Conservation (phyloP, 2,113 vertebrate genomes). For the Neogobius melanostomus region DNA sequence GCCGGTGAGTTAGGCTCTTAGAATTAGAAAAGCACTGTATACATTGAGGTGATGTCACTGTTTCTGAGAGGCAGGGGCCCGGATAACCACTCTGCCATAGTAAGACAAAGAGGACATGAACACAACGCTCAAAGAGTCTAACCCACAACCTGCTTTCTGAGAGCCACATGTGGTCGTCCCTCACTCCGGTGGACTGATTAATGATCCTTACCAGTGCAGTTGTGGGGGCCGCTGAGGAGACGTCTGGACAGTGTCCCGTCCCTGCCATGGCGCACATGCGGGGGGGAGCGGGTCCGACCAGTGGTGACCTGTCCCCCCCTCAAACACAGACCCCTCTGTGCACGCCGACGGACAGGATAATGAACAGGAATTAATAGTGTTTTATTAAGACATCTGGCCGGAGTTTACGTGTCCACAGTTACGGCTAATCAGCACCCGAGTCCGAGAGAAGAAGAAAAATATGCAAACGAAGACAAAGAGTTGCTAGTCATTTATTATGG, state of each 20-base stretch:
- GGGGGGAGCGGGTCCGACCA: constrained; percentile 76
- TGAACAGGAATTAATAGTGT: constrained; percentile 62
- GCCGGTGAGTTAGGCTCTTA: too few species aligned
- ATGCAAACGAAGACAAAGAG: not conserved
- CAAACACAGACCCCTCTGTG: constrained; percentile 58
- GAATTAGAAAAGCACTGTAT: too few species aligned
- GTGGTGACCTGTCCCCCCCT: constrained; percentile 79
- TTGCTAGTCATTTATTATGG: not conserved
- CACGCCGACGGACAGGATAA: constrained; percentile 53
- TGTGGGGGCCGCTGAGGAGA: constrained; percentile 75
- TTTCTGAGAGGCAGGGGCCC: too few species aligned
- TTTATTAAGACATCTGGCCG: constrained; percentile 55
- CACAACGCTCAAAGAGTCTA: not conserved
- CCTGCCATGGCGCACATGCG: constrained; percentile 92
- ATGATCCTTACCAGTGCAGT: constrained; percentile 81
- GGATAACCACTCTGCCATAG: not conserved
- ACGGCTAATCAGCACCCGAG: not conserved
- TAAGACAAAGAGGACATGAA: not conserved
- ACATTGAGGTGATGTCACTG: too few species aligned
- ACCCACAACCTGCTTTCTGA: not conserved
- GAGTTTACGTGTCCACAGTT: not conserved
- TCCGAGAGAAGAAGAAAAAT: not conserved
- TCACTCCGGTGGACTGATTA: constrained; percentile 82
- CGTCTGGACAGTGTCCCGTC: constrained; percentile 96
- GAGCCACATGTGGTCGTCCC: constrained; percentile 72